Conservation (phyloP, 1,140 invertebrate species). For the Neodiprion fabricii region DNA sequence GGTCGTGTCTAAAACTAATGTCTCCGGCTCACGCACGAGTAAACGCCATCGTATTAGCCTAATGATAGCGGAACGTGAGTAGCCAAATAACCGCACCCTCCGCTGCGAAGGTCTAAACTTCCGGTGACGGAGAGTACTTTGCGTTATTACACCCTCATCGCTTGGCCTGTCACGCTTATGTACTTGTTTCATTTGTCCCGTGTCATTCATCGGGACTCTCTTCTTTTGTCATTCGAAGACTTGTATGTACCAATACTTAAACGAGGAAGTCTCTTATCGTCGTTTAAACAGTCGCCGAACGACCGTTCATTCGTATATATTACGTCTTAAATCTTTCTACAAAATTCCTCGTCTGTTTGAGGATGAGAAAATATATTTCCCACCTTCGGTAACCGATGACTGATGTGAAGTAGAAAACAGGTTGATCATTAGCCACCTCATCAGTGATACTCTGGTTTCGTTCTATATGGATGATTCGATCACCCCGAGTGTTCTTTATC, state of each 20-base stretch:
- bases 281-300: no score
- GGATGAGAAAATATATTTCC: no score
- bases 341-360: no score
- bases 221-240: neutral
- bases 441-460: no score
- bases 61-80: neutral
- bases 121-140: conserved; percentile 1
- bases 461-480: neutral
- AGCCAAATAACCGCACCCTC: conserved; percentile 2
- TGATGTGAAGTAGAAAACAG: no score
- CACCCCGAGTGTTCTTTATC: neutral
- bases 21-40: conserved; percentile 1
- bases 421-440: no score
- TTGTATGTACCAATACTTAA: neutral
- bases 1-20: neutral
- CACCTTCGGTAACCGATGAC: no score
- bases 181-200: neutral
- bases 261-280: no score
- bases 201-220: neutral
- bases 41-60: neutral
- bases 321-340: no score
- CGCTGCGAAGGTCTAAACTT: neutral
- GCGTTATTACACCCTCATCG: neutral
- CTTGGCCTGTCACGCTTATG: neutral
- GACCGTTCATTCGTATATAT: no score